phyloP scores from a whole-genome alignment of 2,113 vertebrate species.

The Chaetodon auriga region DNA sequence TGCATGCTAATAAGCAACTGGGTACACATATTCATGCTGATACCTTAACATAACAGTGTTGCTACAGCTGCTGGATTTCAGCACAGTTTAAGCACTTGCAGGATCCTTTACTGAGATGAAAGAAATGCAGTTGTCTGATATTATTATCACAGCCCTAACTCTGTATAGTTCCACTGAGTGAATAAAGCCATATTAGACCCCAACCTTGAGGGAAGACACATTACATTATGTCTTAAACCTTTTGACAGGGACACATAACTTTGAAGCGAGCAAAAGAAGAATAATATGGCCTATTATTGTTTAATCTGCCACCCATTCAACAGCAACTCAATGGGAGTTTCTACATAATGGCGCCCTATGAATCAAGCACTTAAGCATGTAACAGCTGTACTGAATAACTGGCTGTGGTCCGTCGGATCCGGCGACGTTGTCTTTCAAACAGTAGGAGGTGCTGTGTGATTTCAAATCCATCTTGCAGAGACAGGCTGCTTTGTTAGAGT shows the following conservation, averaged over 20 bases:
- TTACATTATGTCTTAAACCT: conserved; percentile 14
- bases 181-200: conserved; percentile 31
- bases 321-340: conserved; percentile 19
- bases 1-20: no score
- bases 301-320: conserved; percentile 20
- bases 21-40: no score
- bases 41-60: no score
- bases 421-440: conserved; percentile 58
- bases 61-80: not conserved
- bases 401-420: conserved; percentile 15
- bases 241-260: conserved; percentile 10
- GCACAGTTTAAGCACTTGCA: conserved; percentile 23
- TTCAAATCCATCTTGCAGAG: conserved; percentile 49
- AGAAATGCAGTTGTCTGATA: not conserved
- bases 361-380: conserved; percentile 45
- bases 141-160: not conserved
- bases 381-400: conserved; percentile 24
- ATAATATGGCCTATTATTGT: conserved; percentile 19
- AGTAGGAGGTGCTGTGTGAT: conserved; percentile 79
- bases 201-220: conserved; percentile 1
- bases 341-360: conserved; percentile 21
- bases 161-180: not conserved
- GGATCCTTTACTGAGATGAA: not conserved
- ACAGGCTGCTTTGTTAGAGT: conserved; percentile 11
- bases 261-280: conserved; percentile 7